phyloP scores from a whole-genome alignment of 2,888 invertebrate species.

The Ischnura elegans region DNA sequence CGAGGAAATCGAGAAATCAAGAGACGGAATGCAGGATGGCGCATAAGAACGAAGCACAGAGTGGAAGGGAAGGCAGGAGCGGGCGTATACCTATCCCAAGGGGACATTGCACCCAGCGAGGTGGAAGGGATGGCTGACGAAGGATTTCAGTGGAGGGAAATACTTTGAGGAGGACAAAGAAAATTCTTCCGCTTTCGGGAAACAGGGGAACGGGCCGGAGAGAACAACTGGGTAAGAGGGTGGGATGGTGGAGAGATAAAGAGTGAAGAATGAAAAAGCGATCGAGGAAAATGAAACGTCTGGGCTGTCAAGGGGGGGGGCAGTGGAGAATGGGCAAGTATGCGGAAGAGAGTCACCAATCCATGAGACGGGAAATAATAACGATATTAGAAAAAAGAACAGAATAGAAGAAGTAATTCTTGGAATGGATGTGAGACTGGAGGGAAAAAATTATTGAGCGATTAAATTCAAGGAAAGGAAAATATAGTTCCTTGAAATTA shows the following conservation, averaged over 20 bases:
- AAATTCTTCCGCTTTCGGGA: neutral
- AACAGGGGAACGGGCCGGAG: neutral
- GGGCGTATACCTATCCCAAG: no score
- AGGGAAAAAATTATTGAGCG: constrained; percentile 8
- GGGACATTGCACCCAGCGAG: neutral
- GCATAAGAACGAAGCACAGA: neutral
- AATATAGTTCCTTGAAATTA: no score
- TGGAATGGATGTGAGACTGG: neutral
- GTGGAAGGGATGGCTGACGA: neutral
- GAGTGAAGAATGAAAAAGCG: neutral
- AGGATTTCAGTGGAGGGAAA: neutral
- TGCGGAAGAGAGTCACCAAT: neutral
- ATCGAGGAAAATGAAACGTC: neutral
- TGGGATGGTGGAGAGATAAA: neutral
- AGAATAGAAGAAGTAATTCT: neutral
- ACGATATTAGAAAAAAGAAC: neutral
- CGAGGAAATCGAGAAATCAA: no score
- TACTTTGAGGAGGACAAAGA: neutral
- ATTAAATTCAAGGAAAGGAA: neutral
- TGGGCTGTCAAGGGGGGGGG: neutral
- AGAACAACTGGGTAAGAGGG: neutral
- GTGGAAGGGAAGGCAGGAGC: neutral
- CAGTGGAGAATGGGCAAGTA: neutral
- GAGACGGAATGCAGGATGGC: neutral
- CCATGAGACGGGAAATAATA: constrained; percentile 14